phyloP scores from a whole-genome alignment of 2,797 vertebrate genomes.

The Tamandua tetradactyla region DNA sequence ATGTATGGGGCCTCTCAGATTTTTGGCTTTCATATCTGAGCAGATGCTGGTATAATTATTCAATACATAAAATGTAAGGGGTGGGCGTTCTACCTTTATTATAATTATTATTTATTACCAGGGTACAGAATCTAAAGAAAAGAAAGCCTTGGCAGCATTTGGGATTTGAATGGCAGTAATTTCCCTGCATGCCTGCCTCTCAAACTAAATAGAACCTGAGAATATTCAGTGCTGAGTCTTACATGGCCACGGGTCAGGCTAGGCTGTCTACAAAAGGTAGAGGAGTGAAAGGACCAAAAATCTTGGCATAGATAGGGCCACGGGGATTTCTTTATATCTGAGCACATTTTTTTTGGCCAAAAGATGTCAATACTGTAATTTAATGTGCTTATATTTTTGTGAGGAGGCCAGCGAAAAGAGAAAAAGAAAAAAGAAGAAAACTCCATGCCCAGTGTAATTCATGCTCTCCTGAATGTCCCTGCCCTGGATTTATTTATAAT shows the following conservation, averaged over 20 bases:
- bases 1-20: background rate
- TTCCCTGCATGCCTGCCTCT: background rate
- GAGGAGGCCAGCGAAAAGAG: background rate
- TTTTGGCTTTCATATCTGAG: background rate
- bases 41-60: background rate
- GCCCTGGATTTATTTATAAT: background rate
- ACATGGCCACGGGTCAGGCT: background rate
- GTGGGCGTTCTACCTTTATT: background rate
- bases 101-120: background rate
- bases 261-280: background rate
- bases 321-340: background rate
- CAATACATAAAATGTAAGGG: background rate
- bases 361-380: background rate
- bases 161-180: background rate
- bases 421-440: background rate
- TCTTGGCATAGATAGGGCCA: background rate
- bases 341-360: background rate
- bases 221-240: background rate
- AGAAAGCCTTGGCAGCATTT: background rate
- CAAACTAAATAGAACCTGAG: constrained; percentile 13
- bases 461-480: background rate
- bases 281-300: background rate
- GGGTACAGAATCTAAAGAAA: background rate
- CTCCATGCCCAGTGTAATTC: background rate
- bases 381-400: background rate